Base-by-base conservation (phyloP, 2,113 vertebrate species). In the Carassius auratus region DNA sequence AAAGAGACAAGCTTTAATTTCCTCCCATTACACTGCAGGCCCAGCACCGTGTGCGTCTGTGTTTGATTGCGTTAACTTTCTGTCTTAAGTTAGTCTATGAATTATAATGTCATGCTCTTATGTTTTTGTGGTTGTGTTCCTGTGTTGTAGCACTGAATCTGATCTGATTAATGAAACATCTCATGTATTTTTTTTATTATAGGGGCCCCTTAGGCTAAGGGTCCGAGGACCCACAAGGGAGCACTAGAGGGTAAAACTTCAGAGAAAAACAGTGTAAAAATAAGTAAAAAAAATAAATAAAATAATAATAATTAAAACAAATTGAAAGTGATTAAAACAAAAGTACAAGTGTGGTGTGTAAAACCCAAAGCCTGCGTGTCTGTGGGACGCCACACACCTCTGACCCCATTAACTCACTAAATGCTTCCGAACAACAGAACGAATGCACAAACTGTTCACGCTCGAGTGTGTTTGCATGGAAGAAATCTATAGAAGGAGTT, bases 1-100 rank as follows among this genome's bases (percentile, higher is more conserved):
- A 64, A 12, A 38, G 45, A 80, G 59, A 80, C 61, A n/a, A 19
- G 78, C 23, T 36, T 81, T 81, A 33, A 68, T 81, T 81, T 69
- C 30, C 79, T 62, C 26, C 33, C 33, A 73, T 42, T 38, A 73
- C 15, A 73, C 69, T 48, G 36, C 68, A 57, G 83, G 73, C 59
- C 33, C 7, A 62, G 19, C 33, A n/a, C 17, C 45, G 64, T 7
- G 42, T 73, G 23, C 5, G 81, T 48, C 17, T 12, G 15, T 4
- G 55, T 57, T 1, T 57, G 55, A 1, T 6, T n/a, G 57, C 8
- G 55, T 59, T 8, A 79, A 42, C 36, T 38, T 61, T 79, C 33
- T 48, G 77, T 62, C 38, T 62, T 12, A n/a, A 62, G 23, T 52
- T 76, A 52, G n/a, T 50, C 45, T 48, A 9, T 76, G 23, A 76